phyloP scores from a whole-genome alignment of 2,797 vertebrate species.

The Lepilemur ruficaudatus region DNA sequence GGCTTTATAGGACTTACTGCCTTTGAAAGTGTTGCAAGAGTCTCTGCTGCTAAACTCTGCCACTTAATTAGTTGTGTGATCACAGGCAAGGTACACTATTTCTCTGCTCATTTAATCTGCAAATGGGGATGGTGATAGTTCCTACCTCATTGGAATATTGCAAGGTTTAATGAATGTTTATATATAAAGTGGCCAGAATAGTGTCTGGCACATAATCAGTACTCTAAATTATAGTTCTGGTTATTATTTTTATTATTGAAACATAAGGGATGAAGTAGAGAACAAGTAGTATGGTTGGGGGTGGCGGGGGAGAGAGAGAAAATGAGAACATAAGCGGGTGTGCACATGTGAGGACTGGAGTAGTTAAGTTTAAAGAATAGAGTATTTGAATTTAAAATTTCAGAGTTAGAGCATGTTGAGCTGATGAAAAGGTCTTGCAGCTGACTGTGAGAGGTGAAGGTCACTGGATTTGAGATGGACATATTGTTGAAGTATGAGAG shows the following conservation, averaged over 20 bases:
- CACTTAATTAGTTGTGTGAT: background rate
- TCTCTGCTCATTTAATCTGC: background rate
- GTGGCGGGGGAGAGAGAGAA: background rate
- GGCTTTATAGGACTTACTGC: background rate
- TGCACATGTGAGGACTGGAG: background rate
- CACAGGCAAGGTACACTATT: background rate
- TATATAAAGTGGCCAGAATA: background rate
- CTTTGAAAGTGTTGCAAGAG: background rate
- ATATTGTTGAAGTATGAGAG: background rate
- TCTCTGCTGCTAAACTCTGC: background rate
- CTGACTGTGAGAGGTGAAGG: background rate
- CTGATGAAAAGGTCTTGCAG: background rate
- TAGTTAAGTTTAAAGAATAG: background rate
- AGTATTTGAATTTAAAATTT: slow-evolving; percentile 9
- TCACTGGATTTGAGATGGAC: background rate
- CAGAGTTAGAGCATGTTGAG: background rate
- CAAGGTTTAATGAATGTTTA: background rate
- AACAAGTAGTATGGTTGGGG: background rate
- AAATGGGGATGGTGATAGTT: background rate
- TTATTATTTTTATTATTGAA: background rate
- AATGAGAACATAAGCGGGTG: background rate
- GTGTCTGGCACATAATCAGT: background rate
- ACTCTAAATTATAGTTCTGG: background rate
- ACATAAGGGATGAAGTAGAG: background rate
- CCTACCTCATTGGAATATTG: background rate